Conservation (phyloP, 2,113 vertebrate species). For the Pao palembangensis region DNA sequence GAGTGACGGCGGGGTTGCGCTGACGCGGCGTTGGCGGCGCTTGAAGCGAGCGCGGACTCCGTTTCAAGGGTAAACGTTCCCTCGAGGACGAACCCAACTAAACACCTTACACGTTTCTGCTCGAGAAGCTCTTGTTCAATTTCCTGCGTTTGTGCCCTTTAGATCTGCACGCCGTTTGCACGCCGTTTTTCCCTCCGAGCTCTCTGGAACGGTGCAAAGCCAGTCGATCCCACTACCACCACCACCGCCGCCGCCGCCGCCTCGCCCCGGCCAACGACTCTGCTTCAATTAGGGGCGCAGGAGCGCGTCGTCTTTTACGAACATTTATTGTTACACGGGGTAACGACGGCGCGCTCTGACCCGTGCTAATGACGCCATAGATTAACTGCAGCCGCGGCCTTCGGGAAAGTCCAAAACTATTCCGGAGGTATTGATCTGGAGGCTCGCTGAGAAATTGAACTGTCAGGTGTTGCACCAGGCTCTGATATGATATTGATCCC, state of each 20-base stretch:
- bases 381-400: constrained; percentile 59
- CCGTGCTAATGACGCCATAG: constrained; percentile 60
- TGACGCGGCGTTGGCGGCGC: too few species aligned
- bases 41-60: constrained; percentile 2
- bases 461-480: constrained; percentile 76
- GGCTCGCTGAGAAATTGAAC: constrained; percentile 80
- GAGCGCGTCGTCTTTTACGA: constrained; percentile 54
- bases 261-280: constrained; percentile 48
- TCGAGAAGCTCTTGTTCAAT: constrained; percentile 44
- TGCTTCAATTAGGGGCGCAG: constrained; percentile 61
- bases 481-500: constrained; percentile 84
- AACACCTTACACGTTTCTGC: constrained; percentile 37
- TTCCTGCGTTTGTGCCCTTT: constrained; percentile 31
- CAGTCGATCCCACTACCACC: constrained; percentile 33
- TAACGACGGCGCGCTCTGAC: constrained; percentile 61
- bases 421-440: constrained; percentile 71
- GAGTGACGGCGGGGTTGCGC: too few species aligned
- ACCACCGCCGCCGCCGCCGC: neutral
- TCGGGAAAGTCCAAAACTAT: constrained; percentile 70
- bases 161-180: constrained; percentile 7
- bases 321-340: constrained; percentile 66
- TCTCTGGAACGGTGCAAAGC: constrained; percentile 22
- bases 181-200: constrained; percentile 8
- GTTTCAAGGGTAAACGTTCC: constrained; percentile 57
- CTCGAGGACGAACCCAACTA: constrained; percentile 27